Evolutionary conservation across 2,888 invertebrate species (phyloP).

Genomic region (Hermodice carunculata): DNA sequence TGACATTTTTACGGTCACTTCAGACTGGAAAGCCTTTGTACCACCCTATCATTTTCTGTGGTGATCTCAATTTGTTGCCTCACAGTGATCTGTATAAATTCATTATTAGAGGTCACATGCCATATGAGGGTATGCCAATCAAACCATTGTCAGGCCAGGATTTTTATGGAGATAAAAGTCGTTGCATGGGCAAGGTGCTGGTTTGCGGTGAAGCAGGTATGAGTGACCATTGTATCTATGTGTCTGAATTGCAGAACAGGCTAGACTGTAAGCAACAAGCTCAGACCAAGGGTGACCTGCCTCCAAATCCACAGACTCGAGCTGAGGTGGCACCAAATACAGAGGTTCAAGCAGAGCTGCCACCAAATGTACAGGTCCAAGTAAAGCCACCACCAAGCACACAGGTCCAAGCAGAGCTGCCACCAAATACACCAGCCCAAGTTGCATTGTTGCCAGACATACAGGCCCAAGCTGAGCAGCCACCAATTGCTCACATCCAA

Average conservation of each 20-base stretch:
- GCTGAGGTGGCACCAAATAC: too few relatives aligned
- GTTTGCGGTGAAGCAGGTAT: slow-evolving; percentile 69
- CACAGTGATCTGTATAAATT: slow-evolving; percentile 80
- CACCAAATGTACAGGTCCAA: too few relatives aligned
- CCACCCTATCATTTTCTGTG: slow-evolving; percentile 87
- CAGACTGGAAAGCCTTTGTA: slow-evolving; percentile 67
- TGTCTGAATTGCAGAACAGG: slow-evolving; percentile 25
- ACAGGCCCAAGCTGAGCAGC: too few relatives aligned
- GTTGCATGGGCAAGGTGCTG: slow-evolving; percentile 46
- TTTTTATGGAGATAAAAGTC: slow-evolving; percentile 45
- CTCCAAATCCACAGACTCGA: neutral
- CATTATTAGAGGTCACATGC: slow-evolving; percentile 77
- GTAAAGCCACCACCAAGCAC: too few relatives aligned
- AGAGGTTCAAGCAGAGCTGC: too few relatives aligned
- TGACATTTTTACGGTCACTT: slow-evolving; percentile 67
- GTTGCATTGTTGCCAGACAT: too few relatives aligned
- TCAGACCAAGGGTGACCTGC: neutral
- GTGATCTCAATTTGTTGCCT: slow-evolving; percentile 92
- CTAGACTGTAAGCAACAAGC: neutral
- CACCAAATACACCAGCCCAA: too few relatives aligned
- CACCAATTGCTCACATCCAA: too few relatives aligned
- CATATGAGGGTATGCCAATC: slow-evolving; percentile 59
- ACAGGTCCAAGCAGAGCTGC: too few relatives aligned
- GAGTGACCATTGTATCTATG: slow-evolving; percentile 71
- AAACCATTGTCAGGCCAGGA: slow-evolving; percentile 67